Conservation (phyloP, 2,113 vertebrate genomes). For the Phyllostomus discolor region DNA sequence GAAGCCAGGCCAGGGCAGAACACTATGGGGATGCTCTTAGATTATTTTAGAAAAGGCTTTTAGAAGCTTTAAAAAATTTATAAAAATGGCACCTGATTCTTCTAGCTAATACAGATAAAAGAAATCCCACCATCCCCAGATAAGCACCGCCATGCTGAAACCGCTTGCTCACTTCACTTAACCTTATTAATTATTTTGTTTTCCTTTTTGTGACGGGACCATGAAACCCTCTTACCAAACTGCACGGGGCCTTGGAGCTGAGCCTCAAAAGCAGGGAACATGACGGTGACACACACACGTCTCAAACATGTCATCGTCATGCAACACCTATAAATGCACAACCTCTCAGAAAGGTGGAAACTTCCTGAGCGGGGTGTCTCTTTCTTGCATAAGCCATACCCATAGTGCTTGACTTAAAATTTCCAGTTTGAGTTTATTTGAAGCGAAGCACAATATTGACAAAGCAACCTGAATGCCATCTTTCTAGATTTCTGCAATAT, state of each 20-base stretch:
- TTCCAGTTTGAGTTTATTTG: background rate
- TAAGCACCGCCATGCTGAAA: background rate
- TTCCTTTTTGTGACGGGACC: background rate
- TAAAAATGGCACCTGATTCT: background rate
- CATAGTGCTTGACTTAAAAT: background rate
- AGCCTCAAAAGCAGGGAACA: background rate
- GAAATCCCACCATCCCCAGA: background rate
- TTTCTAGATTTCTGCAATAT: background rate
- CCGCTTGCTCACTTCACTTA: background rate
- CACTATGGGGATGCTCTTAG: background rate
- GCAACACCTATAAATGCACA: accelerated
- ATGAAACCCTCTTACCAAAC: background rate
- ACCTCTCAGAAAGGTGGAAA: background rate
- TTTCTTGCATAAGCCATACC: background rate
- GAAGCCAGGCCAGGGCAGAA: too few species aligned
- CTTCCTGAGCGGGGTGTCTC: background rate
- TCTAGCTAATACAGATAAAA: background rate
- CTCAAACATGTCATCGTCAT: background rate
- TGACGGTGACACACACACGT: accelerated
- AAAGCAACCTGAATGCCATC: background rate
- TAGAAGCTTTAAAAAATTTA: background rate
- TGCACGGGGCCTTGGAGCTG: background rate
- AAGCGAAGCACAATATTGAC: background rate
- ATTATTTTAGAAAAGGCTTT: background rate
- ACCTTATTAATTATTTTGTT: background rate